Percentiles rank a stretch among this genome's conserved stretches.
Evolutionary conservation across 1,140 invertebrate species (phyloP).

Genomic region (Aphis craccivora): DNA sequence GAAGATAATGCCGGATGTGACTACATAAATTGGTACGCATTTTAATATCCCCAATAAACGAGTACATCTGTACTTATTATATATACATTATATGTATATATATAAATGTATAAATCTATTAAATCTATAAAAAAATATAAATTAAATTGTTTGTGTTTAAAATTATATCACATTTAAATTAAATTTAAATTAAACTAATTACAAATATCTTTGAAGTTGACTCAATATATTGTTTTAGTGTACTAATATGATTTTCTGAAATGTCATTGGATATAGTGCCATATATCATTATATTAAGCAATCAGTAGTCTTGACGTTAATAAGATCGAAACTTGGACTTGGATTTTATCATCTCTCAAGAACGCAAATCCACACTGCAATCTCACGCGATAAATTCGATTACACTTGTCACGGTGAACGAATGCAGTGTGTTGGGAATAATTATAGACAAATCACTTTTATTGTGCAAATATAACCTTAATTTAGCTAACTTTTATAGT

Average conservation of each 20-base stretch:
- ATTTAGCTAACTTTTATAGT: too few relatives aligned
- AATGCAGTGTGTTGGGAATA: not conserved
- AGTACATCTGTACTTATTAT: too few relatives aligned
- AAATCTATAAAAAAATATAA: too few relatives aligned
- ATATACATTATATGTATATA: not conserved
- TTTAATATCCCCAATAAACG: not conserved
- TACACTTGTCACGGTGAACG: not conserved
- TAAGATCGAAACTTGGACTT: not conserved
- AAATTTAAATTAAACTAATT: not conserved
- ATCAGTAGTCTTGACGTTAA: not conserved
- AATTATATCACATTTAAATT: not conserved
- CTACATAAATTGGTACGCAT: not conserved
- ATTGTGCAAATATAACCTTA: too few relatives aligned
- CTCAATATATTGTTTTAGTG: not conserved
- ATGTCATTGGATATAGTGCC: not conserved
- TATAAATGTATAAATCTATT: too few relatives aligned
- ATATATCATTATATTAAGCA: not conserved
- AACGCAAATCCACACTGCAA: not conserved
- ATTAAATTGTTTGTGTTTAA: not conserved
- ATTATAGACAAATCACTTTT: not conserved
- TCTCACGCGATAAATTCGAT: not conserved
- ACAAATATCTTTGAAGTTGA: not conserved
- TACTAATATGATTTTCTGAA: not conserved
- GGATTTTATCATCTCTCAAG: not conserved
- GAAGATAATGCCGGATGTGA: not conserved